Percentiles rank a stretch among this genome's conserved stretches.
Evolutionary conservation across 2,888 invertebrate genomes (phyloP).

Genomic region (Campopleginae sp.): DNA sequence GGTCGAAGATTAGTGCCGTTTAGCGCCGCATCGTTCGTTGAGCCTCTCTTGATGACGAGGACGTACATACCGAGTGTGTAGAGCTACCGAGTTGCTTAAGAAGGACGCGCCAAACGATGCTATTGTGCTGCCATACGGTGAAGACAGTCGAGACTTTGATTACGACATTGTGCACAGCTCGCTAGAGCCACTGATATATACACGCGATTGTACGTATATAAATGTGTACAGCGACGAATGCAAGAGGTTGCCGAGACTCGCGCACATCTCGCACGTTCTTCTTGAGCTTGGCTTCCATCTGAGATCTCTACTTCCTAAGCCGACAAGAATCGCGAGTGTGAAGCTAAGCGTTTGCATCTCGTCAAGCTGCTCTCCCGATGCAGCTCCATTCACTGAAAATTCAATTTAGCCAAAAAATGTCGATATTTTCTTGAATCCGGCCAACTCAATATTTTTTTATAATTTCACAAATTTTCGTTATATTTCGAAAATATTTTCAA

Average conservation of each 20-base stretch:
- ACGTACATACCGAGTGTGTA: conserved; percentile 1
- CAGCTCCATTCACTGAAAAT: conserved; percentile 10
- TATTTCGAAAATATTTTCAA: too few species aligned
- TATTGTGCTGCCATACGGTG: conserved; percentile 77
- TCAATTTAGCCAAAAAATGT: too few species aligned
- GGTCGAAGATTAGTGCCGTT: conserved; percentile 69
- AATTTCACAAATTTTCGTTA: too few species aligned
- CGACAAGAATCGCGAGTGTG: conserved; percentile 62
- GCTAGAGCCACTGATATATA: conserved; percentile 23
- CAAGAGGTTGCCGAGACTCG: conserved; percentile 53
- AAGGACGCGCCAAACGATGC: conserved; percentile 75
- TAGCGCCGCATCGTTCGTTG: conserved; percentile 63
- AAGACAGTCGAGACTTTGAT: conserved; percentile 80
- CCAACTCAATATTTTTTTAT: too few species aligned
- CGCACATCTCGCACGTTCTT: conserved; percentile 44
- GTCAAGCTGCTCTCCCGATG: conserved; percentile 68
- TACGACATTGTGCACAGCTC: conserved; percentile 80
- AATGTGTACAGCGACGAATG: conserved; percentile 9
- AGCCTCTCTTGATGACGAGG: conserved; percentile 48
- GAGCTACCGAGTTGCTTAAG: conserved; percentile 59
- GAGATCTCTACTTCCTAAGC: conserved; percentile 34
- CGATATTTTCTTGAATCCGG: too few species aligned
- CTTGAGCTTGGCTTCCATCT: conserved; percentile 40
- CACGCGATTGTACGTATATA: neutral
- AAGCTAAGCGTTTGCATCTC: conserved; percentile 76